Base-by-base conservation (phyloP, 92 coral and sea anemone genomes). In the Paragorgia papillata region DNA sequence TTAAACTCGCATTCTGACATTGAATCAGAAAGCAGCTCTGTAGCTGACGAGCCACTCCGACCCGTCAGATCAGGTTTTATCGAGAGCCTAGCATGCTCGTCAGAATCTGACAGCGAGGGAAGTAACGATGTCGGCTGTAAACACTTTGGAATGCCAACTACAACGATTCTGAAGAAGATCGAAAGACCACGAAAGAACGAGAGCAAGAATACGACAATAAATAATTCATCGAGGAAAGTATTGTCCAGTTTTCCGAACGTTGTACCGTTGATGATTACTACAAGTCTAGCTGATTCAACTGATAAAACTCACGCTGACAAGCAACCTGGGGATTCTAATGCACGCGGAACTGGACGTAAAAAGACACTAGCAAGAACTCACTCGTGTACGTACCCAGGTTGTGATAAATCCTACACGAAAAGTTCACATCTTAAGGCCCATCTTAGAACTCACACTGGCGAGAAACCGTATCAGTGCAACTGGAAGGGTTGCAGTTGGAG, bases 401-500 rank as follows among this genome's bases (percentile, higher is more conserved):
- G 99, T 31, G 92, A 95, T 77, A 95, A 95, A 44, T 95, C 99
- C 0, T 91, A 95, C 41, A 95, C 99, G 0, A 95, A 95, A 68
- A 95, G 99, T 78, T 95, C 99, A 41, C 99, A 95, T 81, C 89
- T 95, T 0, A 95, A 95, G 70, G 99, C 99, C n/a, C 99, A 95
- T 60, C 97, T 91, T 57, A 74, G 99, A 83, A 95, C 99, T 57
- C 99, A 95, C 43, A 95, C 99, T 0, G 99, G 99, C 6, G 99
- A 95, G 63, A 95, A 95, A 71, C 99, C 99, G 1, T 95, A 95
- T 50, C 92, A 89, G 84, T 95, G 99, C 40, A 95, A 95, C 58
- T 95, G 99, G 99, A 95, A 95, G 48, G 99, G 92, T 35, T 95
- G 99, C 31, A 86, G 91, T 10, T 95, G 99, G 99, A 80, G 99